A percentile compares a stretch with the other conserved stretches of the same genome.
These are phyloP conservation scores for Apamea monoglypha DNA, from an alignment of 2,888 invertebrate genomes.

Conservation along the genomic window DNA sequence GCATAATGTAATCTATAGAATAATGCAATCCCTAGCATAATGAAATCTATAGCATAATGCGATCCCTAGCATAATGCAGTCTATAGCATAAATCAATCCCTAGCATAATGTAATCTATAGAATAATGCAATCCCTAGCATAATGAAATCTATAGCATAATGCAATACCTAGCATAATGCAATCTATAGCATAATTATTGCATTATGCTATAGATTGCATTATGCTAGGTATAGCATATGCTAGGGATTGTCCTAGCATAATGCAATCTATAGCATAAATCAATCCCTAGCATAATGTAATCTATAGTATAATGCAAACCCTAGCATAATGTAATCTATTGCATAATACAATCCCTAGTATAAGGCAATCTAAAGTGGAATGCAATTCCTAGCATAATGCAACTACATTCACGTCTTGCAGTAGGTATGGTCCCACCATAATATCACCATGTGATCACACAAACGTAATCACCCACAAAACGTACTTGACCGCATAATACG, in stretches of 20 bases:
- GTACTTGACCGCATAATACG: slow-evolving; percentile 67
- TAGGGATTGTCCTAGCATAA: too few species aligned
- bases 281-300: not conserved
- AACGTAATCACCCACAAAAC: slow-evolving; percentile 44
- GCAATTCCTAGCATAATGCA: not conserved
- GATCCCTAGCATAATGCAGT: too few species aligned
- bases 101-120: not conserved
- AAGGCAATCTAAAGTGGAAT: not conserved
- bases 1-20: too few species aligned
- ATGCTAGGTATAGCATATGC: too few species aligned
- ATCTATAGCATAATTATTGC: not conserved
- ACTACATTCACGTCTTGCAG: not conserved
- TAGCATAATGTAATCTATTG: not conserved
- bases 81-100: too few species aligned
- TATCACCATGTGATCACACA: slow-evolving; percentile 23
- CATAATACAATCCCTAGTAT: not conserved
- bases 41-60: too few species aligned
- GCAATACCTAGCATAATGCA: not conserved
- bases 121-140: not conserved
- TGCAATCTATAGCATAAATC: too few species aligned
- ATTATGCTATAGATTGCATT: too few species aligned
- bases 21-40: too few species aligned
- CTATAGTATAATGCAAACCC: not conserved
- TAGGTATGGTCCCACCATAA: slow-evolving; percentile 1
- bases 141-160: not conserved